Evolutionary conservation across 2,797 vertebrate genomes (phyloP).

Genomic region (Coracias cyanogaster): DNA sequence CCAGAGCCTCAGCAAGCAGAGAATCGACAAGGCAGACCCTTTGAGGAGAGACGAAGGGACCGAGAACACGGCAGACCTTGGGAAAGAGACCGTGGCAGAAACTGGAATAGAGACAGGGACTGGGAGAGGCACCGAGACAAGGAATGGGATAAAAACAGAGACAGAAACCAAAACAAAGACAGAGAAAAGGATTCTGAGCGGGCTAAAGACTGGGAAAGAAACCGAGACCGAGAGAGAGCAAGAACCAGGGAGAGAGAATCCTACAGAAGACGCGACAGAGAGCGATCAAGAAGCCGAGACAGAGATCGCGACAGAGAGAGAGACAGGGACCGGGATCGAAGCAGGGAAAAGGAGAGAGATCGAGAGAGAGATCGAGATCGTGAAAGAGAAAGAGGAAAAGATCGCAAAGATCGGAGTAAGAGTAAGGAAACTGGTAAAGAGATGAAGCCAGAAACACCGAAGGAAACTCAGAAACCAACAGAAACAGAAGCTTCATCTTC

Average conservation of each 20-base stretch:
- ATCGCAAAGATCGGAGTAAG: conserved; percentile 81
- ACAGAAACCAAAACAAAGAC: conserved; percentile 72
- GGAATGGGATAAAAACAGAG: conserved; percentile 80
- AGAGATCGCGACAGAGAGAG: conserved; percentile 80
- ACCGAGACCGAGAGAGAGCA: conserved; percentile 72
- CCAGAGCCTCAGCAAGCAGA: conserved; percentile 79
- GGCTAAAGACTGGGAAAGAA: conserved; percentile 78
- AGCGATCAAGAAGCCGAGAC: conserved; percentile 79
- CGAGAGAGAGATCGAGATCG: conserved; percentile 77
- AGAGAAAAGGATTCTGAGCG: conserved; percentile 69
- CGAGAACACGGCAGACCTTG: conserved; percentile 85
- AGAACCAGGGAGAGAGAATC: conserved; percentile 82
- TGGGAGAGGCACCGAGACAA: conserved; percentile 79
- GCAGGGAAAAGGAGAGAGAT: conserved; percentile 84
- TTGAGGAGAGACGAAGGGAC: conserved; percentile 90
- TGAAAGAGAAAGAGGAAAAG: conserved; percentile 81
- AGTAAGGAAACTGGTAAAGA: conserved; percentile 88
- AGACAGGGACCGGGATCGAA: conserved; percentile 79
- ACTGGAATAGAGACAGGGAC: conserved; percentile 88
- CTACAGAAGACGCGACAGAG: conserved; percentile 83
- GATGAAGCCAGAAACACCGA: conserved; percentile 80
- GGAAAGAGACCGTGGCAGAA: conserved; percentile 82
- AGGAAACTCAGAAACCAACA: conserved; percentile 79
- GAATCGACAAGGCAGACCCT: conserved; percentile 82
- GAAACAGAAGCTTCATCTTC: conserved; percentile 65